Evolutionary conservation across 2,113 vertebrate genomes (phyloP), one percentile per base, ranked within the genome.

Genomic region (Nothobranchius furzeri): DNA sequence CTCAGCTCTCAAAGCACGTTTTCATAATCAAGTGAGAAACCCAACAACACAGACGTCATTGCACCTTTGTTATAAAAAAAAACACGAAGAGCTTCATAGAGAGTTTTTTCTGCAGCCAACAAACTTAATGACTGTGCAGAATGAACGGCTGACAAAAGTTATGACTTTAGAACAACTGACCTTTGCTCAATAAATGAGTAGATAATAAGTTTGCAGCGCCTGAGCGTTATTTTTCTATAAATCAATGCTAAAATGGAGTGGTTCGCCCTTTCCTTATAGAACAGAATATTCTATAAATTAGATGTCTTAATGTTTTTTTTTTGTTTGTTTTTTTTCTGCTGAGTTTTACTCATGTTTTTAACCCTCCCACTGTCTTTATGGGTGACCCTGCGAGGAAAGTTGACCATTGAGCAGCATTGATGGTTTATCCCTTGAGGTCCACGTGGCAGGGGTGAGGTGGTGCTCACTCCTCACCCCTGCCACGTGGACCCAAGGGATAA

Each of bases 1-100:
- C 76, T 75, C 56, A 42, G 36, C 52, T 78, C 58, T 63, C 13
- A 72, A 25, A 68, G 64, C 56, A 51, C 55, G 36, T 73, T 67
- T 58, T 35, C 73, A 67, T 46, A 75, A 69, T 56, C 36, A 50
- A 69, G 54, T 68, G 20, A 65, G 49, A 69, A 75, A 59, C 47
- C 67, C 56, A 52, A 74, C 81, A 76, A 64, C 46, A 12, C 58
- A 64, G 61, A 79, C 15, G 15, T 73, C 68, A 61, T 17, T 12
- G 35, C 59, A 68, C 37, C 37, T 40, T 36, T 61, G 40, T 43
- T 45, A 40, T n/a, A n/a, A n/a, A 50, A 7, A 40, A 81, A 30
- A 79, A 59, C 47, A 56, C 64, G 30, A 54, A 83, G 59, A 69
- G 65, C 62, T 13, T 9, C 46, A 45, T 42, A 59, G 55, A 3